A percentile compares a stretch with the other conserved stretches of the same genome.
Conservation (phyloP, 2,888 invertebrate species). For the Philhelius pedissequus region DNA sequence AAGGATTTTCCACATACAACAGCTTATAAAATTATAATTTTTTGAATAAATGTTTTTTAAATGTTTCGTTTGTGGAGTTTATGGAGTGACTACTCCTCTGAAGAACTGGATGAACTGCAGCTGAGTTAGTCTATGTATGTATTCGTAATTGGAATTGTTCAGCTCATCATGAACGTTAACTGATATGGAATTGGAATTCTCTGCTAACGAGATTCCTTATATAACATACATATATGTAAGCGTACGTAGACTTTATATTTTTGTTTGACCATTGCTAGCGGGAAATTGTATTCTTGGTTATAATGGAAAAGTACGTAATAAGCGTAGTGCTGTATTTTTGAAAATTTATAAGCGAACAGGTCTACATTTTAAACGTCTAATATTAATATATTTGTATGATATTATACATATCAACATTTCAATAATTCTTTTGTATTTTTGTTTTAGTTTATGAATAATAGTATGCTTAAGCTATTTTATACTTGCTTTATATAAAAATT, state of each 20-base stretch:
- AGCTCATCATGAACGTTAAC: constrained; percentile 17
- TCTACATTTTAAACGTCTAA: too few relatives aligned
- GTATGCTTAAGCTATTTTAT: too few relatives aligned
- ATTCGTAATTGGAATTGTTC: constrained; percentile 25
- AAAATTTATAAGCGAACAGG: too few relatives aligned
- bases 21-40: constrained; percentile 49
- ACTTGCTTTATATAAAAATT: too few relatives aligned
- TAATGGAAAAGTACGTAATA: too few relatives aligned
- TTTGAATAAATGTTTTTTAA: constrained; percentile 43
- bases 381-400: too few relatives aligned
- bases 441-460: too few relatives aligned
- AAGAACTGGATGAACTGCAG: constrained; percentile 2
- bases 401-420: too few relatives aligned
- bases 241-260: neutral
- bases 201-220: neutral
- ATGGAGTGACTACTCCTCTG: neutral
- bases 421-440: too few relatives aligned
- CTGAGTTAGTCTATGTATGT: neutral
- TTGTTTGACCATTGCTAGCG: too few relatives aligned
- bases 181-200: neutral
- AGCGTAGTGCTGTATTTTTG: too few relatives aligned
- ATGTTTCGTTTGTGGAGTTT: neutral
- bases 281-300: neutral
- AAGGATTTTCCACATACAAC: constrained; percentile 3
- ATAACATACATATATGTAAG: too few relatives aligned